These are phyloP conservation scores for Anolis sagrei DNA, from an alignment of 2,113 vertebrate genomes.

Conservation along the genomic window DNA sequence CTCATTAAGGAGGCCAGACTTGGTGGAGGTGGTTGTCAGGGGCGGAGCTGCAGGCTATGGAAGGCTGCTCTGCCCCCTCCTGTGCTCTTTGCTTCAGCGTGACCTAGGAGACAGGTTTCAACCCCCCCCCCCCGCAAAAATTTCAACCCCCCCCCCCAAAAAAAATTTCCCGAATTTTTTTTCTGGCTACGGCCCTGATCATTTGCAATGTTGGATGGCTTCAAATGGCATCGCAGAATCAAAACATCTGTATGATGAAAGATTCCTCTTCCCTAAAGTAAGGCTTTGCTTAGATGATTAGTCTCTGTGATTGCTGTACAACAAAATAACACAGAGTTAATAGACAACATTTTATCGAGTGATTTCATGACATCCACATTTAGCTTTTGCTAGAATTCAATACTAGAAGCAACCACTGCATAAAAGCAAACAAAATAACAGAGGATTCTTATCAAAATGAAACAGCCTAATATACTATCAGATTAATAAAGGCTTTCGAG, in stretches of 20 bases:
- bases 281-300: not conserved
- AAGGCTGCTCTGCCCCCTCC: too few species aligned
- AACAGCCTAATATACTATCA: slow-evolving; percentile 45
- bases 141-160: too few species aligned
- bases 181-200: too few species aligned
- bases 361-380: slow-evolving; percentile 32
- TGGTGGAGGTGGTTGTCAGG: too few species aligned
- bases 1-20: too few species aligned
- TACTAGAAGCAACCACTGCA: slow-evolving; percentile 29
- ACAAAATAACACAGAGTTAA: slow-evolving; percentile 20
- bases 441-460: slow-evolving; percentile 57
- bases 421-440: slow-evolving; percentile 53
- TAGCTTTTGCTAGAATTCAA: slow-evolving; percentile 42
- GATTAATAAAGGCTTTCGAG: slow-evolving; percentile 65
- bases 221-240: not conserved
- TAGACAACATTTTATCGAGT: slow-evolving; percentile 1
- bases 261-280: too few species aligned
- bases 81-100: too few species aligned
- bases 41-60: too few species aligned
- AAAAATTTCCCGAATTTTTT: too few species aligned
- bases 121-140: too few species aligned
- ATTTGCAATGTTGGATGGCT: too few species aligned
- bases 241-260: not conserved
- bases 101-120: too few species aligned
- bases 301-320: not conserved